Conservation (phyloP, 2,113 vertebrate genomes). For the Callocephalon fimbriatum region DNA sequence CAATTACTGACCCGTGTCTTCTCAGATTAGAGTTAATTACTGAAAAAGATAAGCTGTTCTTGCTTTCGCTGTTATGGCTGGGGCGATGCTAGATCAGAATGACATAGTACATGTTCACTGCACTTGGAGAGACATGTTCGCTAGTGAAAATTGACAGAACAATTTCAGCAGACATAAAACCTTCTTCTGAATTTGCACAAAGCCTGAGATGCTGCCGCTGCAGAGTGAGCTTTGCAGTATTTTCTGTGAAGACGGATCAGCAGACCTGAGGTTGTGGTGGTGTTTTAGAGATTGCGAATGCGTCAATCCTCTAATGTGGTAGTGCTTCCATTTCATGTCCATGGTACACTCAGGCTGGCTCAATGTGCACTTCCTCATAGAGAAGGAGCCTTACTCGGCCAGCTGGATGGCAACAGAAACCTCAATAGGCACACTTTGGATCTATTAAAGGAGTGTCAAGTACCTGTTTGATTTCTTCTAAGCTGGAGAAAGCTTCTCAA, state of each 20-base stretch:
- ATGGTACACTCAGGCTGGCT: neutral
- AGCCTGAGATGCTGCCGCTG: neutral
- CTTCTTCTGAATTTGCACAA: neutral
- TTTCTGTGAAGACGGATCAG: neutral
- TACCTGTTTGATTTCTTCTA: neutral
- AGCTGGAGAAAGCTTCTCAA: neutral
- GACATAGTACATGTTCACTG: neutral
- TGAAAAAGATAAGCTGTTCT: neutral
- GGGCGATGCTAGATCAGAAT: neutral
- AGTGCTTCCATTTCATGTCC: neutral
- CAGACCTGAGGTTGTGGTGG: neutral
- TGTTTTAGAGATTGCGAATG: neutral
- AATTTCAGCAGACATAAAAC: neutral
- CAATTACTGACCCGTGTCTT: slow-evolving; percentile 7
- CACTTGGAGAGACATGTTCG: neutral
- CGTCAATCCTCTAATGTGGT: neutral
- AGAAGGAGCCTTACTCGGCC: neutral
- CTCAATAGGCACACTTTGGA: neutral
- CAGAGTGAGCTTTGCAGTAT: neutral
- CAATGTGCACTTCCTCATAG: fast-evolving
- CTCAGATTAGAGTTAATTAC: slow-evolving; percentile 30
- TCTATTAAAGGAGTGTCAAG: neutral
- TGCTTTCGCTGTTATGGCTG: neutral
- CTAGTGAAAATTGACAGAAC: neutral
- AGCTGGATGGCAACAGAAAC: neutral